Evolutionary conservation across 2,888 invertebrate species (phyloP), one percentile per base, ranked within the genome.

Genomic region (Epistrophella euchroma): DNA sequence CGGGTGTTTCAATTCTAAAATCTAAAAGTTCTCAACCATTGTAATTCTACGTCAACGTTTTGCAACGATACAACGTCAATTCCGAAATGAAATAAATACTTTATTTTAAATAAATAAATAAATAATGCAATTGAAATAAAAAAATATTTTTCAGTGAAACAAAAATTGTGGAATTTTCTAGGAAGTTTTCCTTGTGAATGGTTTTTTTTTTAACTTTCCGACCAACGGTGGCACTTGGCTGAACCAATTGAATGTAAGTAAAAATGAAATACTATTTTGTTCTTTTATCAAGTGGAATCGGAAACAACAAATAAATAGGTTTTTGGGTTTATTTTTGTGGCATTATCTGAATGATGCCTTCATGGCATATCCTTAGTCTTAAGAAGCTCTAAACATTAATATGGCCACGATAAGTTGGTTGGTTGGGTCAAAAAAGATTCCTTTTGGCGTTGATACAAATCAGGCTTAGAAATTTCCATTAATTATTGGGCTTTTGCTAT

Each of bases 1-100:
- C 86, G 86, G 82, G 86, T 86, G 86, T 85, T 81, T 73, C 85
- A 80, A 70, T 84, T 45, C 19, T 75, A 55, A 73, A 72, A 73
- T 74, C 64, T 52, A 74, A 68, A 80, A 70, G 68, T 66, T 75
- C 32, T 66, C 45, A 64, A 11, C 17, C 40, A 58, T 83, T 60
- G 15, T 66, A 68, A 73, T 60, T 73, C 68, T 68, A 79, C 79
- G 74, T 74, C 70, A 74, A 83, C 73, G 66, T 82, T 73, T 74
- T 70, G 55, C 73, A 74, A 66, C 15, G 52, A 32, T 64, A 71
- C 50, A 22, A 50, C 43, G 58, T 66, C 43, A 71, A 71, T 82
- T 84, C 52, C 40, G 25, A 28, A 28, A 66, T 35, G 50, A 25
- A 45, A 37, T 40, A 45, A 68, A 75, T 45, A 70, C 68, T 28